phyloP scores from a whole-genome alignment of 1,140 invertebrate species.

The Drosophila teissieri region DNA sequence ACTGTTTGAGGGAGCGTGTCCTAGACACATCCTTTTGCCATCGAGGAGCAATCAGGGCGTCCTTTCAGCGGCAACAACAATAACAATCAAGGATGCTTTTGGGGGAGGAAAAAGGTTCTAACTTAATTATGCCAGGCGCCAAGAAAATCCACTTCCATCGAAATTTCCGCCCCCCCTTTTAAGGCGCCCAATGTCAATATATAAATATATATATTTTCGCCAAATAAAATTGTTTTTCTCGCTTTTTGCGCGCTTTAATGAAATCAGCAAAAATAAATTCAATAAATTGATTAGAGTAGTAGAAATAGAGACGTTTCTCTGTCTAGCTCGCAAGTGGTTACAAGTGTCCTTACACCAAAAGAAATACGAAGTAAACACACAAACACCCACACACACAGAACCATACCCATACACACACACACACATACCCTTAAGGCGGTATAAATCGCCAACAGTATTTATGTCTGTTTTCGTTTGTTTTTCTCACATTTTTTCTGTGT shows the following conservation, averaged over 20 bases:
- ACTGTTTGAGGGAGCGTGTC: slow-evolving; percentile 39
- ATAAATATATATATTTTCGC: background rate
- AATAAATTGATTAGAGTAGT: slow-evolving; percentile 74
- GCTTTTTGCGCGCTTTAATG: slow-evolving; percentile 71
- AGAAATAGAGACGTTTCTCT: background rate
- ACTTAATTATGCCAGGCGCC: slow-evolving; percentile 73
- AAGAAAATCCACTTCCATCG: slow-evolving; percentile 40
- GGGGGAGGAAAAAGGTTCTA: slow-evolving; percentile 63
- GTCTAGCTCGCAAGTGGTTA: slow-evolving; percentile 60
- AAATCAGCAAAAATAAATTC: slow-evolving; percentile 76
- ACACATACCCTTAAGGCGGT: slow-evolving; percentile 3
- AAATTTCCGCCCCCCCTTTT: slow-evolving; percentile 1
- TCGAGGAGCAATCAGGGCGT: slow-evolving; percentile 44
- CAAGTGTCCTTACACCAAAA: slow-evolving; percentile 53
- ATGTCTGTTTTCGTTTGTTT: slow-evolving; percentile 53
- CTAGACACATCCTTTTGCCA: slow-evolving; percentile 47
- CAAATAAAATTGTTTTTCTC: slow-evolving; percentile 37
- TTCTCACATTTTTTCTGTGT: slow-evolving; percentile 17
- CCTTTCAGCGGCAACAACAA: slow-evolving; percentile 39
- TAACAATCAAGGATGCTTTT: slow-evolving; percentile 16
- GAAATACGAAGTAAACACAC: slow-evolving; percentile 1
- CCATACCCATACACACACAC: background rate
- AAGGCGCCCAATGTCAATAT: slow-evolving; percentile 12
- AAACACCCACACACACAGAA: slow-evolving; percentile 2
- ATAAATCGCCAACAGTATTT: slow-evolving; percentile 47